Evolutionary conservation across 1,140 invertebrate species (phyloP).

Genomic region (Brachionus paranguensis): DNA sequence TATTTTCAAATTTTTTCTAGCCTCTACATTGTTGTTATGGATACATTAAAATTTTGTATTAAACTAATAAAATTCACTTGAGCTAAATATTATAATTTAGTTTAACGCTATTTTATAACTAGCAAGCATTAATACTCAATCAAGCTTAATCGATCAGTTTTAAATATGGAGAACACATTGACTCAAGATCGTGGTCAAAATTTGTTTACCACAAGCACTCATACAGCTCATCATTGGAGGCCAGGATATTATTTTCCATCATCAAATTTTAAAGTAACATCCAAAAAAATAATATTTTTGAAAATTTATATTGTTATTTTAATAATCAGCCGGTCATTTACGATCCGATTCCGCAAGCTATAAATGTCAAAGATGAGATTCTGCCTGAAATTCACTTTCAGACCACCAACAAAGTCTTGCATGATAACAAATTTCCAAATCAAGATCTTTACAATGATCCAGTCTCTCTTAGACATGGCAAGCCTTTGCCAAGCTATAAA

Average conservation of each 20-base stretch:
- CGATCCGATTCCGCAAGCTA: slow-evolving; percentile 50
- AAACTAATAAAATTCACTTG: neutral
- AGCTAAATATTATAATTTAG: slow-evolving; percentile 16
- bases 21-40: neutral
- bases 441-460: slow-evolving; percentile 42
- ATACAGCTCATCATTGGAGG: slow-evolving; percentile 53
- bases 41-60: neutral
- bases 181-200: slow-evolving; percentile 40
- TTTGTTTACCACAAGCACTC: slow-evolving; percentile 49
- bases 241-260: slow-evolving; percentile 55
- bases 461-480: slow-evolving; percentile 40
- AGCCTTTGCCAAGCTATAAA: slow-evolving; percentile 38
- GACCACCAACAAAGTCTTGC: slow-evolving; percentile 50
- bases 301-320: neutral
- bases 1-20: neutral
- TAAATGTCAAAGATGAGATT: slow-evolving; percentile 50
- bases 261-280: slow-evolving; percentile 51
- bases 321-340: neutral
- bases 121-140: neutral
- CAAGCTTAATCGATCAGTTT: neutral
- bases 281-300: neutral
- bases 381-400: slow-evolving; percentile 47
- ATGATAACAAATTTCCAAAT: slow-evolving; percentile 52
- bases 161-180: slow-evolving; percentile 13
- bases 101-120: neutral